Evolutionary conservation across 2,797 vertebrate genomes (phyloP).

Genomic region (Spea hammondii): DNA sequence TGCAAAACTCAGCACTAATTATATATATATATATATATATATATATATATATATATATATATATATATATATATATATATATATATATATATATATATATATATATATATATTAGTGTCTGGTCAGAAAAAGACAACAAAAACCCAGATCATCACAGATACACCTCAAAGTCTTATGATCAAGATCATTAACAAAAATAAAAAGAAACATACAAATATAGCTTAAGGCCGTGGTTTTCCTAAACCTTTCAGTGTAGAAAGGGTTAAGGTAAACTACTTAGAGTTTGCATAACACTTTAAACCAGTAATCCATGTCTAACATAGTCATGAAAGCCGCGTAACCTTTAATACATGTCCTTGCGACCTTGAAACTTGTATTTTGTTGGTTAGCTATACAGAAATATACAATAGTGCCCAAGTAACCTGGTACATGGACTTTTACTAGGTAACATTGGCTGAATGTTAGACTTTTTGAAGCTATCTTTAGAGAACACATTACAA

Average conservation of each 20-base stretch:
- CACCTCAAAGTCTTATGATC: background rate
- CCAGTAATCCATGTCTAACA: slow-evolving; percentile 59
- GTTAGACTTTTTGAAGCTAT: slow-evolving; percentile 37
- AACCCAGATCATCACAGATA: slow-evolving; percentile 55
- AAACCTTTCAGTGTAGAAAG: slow-evolving; percentile 63
- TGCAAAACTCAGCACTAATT: slow-evolving; percentile 53
- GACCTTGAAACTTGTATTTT: slow-evolving; percentile 36
- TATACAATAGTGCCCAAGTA: slow-evolving; percentile 40
- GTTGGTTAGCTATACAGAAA: slow-evolving; percentile 41
- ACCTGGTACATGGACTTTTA: slow-evolving; percentile 29
- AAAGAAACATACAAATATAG: slow-evolving; percentile 19
- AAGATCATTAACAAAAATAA: slow-evolving; percentile 7
- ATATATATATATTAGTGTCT: slow-evolving; percentile 12
- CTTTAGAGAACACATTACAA: slow-evolving; percentile 39
- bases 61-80: slow-evolving; percentile 22
- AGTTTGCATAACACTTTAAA: slow-evolving; percentile 60
- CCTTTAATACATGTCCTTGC: slow-evolving; percentile 52
- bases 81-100: slow-evolving; percentile 33
- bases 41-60: slow-evolving; percentile 28
- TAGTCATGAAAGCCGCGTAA: slow-evolving; percentile 39
- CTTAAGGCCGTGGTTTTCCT: slow-evolving; percentile 48
- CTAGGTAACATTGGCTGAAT: slow-evolving; percentile 38
- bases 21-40: slow-evolving; percentile 30
- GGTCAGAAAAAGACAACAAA: background rate
- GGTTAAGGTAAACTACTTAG: slow-evolving; percentile 65